Percentiles rank a stretch among this genome's conserved stretches.
phyloP scores from a whole-genome alignment of 1,140 invertebrate species.

The Drosophila kurseongensis region DNA sequence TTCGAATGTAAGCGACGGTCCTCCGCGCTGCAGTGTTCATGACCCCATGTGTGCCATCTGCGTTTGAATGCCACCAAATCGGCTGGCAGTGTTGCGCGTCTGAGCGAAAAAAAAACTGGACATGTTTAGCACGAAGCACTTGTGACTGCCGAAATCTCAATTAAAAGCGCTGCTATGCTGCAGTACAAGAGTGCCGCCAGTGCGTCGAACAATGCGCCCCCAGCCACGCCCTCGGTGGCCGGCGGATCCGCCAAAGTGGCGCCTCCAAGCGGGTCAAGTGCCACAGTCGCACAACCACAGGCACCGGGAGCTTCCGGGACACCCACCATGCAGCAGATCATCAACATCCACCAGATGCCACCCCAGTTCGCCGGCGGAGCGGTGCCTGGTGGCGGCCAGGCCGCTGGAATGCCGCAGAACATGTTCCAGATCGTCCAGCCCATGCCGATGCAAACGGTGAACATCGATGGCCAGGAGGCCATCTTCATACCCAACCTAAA shows the following conservation, averaged over 20 bases:
- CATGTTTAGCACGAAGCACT: conserved; percentile 37
- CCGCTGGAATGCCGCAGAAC: conserved; percentile 57
- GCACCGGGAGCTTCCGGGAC: conserved; percentile 20
- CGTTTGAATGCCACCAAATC: conserved; percentile 16
- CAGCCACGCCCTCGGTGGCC: conserved; percentile 36
- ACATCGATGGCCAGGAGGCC: conserved; percentile 96
- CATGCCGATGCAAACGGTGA: conserved; percentile 92
- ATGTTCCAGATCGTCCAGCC: conserved; percentile 84
- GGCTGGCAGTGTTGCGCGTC: conserved; percentile 17
- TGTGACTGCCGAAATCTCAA: conserved; percentile 14
- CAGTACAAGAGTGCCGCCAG: conserved; percentile 64
- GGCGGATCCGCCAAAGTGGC: conserved; percentile 39
- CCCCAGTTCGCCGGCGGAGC: conserved; percentile 59
- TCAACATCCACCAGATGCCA: conserved; percentile 80
- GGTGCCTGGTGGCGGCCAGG: conserved; percentile 8
- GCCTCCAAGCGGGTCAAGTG: conserved; percentile 31
- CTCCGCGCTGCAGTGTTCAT: background rate
- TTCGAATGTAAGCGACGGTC: background rate
- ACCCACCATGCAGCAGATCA: conserved; percentile 73
- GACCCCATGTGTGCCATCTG: conserved; percentile 17
- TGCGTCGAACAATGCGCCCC: conserved; percentile 26
- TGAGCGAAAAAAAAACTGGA: conserved; percentile 51
- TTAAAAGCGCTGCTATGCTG: conserved; percentile 45
- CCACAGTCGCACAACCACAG: background rate
- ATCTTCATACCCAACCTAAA: conserved; percentile 91